Evolutionary conservation across 2,113 vertebrate genomes (phyloP).

Genomic region (Anguilla rostrata): DNA sequence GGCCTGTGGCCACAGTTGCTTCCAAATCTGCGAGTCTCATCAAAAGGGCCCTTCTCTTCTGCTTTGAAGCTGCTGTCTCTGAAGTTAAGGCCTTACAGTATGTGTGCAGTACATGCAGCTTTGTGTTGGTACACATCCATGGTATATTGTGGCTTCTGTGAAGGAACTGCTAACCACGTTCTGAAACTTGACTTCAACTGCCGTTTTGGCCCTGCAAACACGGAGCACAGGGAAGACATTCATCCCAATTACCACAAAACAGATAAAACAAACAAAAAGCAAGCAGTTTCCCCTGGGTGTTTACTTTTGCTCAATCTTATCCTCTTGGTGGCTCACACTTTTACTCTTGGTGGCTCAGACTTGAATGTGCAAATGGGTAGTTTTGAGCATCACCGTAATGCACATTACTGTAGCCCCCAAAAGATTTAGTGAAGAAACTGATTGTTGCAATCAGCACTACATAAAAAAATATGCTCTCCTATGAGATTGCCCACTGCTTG

Average conservation of each 20-base stretch:
- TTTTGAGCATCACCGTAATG: conserved; percentile 42
- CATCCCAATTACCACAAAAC: conserved; percentile 55
- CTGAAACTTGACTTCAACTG: conserved; percentile 29
- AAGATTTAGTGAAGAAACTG: conserved; percentile 39
- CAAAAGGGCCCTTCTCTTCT: conserved; percentile 35
- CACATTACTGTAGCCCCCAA: conserved; percentile 36
- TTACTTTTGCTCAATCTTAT: conserved; percentile 59
- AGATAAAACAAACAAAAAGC: conserved; percentile 61
- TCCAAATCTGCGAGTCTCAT: not conserved
- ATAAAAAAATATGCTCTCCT: not conserved
- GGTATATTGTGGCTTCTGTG: conserved; percentile 54
- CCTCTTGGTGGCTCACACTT: conserved; percentile 48
- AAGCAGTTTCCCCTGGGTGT: conserved; percentile 56
- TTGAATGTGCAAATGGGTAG: conserved; percentile 47
- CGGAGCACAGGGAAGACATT: conserved; percentile 65
- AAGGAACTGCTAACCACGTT: conserved; percentile 42
- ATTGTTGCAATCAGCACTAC: conserved; percentile 13
- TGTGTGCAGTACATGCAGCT: conserved; percentile 55
- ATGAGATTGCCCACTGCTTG: conserved; percentile 29
- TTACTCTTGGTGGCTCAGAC: conserved; percentile 49
- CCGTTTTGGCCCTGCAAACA: conserved; percentile 65
- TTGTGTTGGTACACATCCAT: conserved; percentile 44
- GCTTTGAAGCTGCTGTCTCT: conserved; percentile 42
- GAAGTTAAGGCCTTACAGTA: conserved; percentile 42
- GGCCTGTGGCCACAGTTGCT: not conserved